phyloP scores from a whole-genome alignment of 2,113 vertebrate species.

The Echinops telfairi region DNA sequence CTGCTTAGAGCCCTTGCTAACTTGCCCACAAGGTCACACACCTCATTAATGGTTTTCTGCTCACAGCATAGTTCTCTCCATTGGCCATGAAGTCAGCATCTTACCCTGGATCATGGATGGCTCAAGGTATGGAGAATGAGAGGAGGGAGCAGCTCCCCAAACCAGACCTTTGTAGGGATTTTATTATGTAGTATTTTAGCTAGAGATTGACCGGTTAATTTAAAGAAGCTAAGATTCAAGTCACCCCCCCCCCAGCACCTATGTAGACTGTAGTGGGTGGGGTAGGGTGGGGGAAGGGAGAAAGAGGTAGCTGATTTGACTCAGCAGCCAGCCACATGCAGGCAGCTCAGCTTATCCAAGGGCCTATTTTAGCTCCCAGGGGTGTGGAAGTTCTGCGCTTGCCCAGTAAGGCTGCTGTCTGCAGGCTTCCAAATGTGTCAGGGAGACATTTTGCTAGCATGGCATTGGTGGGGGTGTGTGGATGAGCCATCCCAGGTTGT shows the following conservation, averaged over 20 bases:
- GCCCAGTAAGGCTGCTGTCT: slow-evolving; percentile 47
- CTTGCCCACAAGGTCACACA: background rate
- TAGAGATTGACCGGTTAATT: slow-evolving; percentile 5
- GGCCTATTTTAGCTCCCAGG: slow-evolving; percentile 34
- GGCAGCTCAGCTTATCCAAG: slow-evolving; percentile 22
- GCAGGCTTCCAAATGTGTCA: slow-evolving; percentile 35
- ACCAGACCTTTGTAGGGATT: background rate
- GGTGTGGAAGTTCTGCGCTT: slow-evolving; percentile 20
- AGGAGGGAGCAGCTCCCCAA: background rate
- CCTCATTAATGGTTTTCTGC: slow-evolving; percentile 29
- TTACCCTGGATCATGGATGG: slow-evolving; percentile 10
- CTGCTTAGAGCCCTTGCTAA: background rate
- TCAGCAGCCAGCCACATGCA: slow-evolving; percentile 13
- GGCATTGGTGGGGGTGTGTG: background rate
- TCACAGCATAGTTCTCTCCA: background rate
- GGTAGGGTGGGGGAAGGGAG: background rate
- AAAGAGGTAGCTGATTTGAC: background rate
- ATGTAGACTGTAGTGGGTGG: background rate
- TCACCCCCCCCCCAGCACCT: background rate
- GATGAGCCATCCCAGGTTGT: background rate
- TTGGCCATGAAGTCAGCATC: background rate
- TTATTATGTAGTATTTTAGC: slow-evolving; percentile 34
- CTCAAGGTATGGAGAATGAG: background rate
- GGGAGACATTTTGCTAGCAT: slow-evolving; percentile 35
- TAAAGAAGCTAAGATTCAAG: background rate